Conservation (phyloP, 30 jellyfish, hydroid and myxozoan species). For the Hydractinia symbiolongicarpus region DNA sequence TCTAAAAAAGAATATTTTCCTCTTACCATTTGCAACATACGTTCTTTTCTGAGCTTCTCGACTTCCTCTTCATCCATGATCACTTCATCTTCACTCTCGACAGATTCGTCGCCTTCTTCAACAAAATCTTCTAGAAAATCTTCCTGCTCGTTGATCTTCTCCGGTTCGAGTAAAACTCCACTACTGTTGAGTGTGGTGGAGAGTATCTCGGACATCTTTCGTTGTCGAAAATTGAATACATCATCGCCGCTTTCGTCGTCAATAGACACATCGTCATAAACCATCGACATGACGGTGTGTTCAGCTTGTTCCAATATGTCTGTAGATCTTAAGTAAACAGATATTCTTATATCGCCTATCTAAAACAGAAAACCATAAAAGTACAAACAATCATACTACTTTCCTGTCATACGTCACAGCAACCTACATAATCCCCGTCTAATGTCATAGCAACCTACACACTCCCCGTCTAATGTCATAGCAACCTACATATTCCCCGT, state of each 20-base stretch:
- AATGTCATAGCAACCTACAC: background rate
- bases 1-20: background rate
- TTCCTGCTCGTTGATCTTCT: conserved; percentile 69
- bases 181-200: conserved; percentile 28
- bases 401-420: background rate
- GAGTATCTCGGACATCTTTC: conserved; percentile 60
- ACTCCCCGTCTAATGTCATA: background rate
- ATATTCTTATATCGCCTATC: conserved; percentile 49
- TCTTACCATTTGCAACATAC: conserved; percentile 46
- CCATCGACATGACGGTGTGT: conserved; percentile 44
- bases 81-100: conserved; percentile 62
- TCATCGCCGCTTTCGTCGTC: conserved; percentile 11
- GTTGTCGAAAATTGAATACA: conserved; percentile 23
- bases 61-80: conserved; percentile 32
- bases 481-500: conserved; percentile 47
- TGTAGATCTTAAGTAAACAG: conserved; percentile 44
- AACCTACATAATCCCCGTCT: background rate
- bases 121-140: conserved; percentile 60
- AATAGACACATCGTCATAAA: conserved; percentile 10
- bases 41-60: conserved; percentile 43
- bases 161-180: conserved; percentile 74
- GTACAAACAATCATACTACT: too few species aligned
- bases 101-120: conserved; percentile 51
- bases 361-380: background rate
- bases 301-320: conserved; percentile 55